These are phyloP conservation scores for Siphamia tubifer DNA, from an alignment of 2,113 vertebrate genomes.

Conservation along the genomic window DNA sequence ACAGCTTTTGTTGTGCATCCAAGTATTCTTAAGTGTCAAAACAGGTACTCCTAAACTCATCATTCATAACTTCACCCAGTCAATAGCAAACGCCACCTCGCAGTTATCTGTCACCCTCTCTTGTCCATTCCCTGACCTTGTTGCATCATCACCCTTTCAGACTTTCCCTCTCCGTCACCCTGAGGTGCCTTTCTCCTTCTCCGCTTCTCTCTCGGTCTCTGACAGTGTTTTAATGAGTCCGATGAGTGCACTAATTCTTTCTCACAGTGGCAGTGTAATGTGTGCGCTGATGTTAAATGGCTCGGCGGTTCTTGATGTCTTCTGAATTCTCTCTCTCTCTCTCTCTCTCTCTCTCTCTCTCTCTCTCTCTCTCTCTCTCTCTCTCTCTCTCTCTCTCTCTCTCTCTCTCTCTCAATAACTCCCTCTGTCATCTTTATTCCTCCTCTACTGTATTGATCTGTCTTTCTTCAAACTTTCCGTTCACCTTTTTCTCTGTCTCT, in stretches of 20 bases:
- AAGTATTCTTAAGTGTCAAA: constrained; percentile 51
- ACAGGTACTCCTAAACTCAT: constrained; percentile 10
- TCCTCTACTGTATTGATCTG: not conserved
- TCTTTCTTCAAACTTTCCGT: not conserved
- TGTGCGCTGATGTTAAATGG: constrained; percentile 60
- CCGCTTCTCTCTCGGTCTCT: constrained; percentile 35
- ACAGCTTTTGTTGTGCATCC: constrained; percentile 52
- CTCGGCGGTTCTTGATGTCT: constrained; percentile 44
- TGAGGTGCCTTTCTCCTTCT: constrained; percentile 1
- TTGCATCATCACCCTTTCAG: constrained; percentile 25
- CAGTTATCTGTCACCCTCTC: not conserved
- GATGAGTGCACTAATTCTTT: constrained; percentile 72
- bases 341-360: no score
- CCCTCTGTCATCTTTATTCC: not conserved
- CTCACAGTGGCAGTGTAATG: constrained; percentile 64
- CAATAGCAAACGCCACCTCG: not conserved
- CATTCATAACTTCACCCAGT: constrained; percentile 6
- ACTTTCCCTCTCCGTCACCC: not conserved
- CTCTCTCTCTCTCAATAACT: not conserved
- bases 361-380: not conserved
- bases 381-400: not conserved
- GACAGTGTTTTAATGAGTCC: constrained; percentile 70
- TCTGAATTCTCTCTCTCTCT: no score
- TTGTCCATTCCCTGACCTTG: constrained; percentile 23
- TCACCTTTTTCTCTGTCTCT: not conserved